Evolutionary conservation across 2,113 vertebrate genomes (phyloP).

Genomic region (Megalops atlanticus): DNA sequence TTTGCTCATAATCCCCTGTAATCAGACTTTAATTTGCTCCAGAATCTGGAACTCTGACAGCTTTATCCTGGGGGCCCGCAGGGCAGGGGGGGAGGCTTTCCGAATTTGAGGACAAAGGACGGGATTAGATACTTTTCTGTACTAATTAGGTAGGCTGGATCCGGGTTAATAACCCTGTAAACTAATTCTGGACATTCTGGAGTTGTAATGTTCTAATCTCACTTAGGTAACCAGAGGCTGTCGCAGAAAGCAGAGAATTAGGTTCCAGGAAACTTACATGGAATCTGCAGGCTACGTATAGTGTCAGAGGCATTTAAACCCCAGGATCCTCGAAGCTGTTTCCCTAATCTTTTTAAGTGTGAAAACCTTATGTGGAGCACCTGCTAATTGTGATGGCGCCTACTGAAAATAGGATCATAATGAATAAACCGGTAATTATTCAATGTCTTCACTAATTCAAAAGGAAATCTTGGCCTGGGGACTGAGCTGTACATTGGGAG

Average conservation of each 20-base stretch:
- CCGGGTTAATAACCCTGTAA: not conserved
- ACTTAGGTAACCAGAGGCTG: not conserved
- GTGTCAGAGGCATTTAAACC: not conserved
- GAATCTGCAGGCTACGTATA: not conserved
- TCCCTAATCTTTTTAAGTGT: constrained; percentile 41
- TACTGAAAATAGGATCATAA: constrained; percentile 37
- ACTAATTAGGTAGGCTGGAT: constrained; percentile 14
- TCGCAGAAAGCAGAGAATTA: not conserved
- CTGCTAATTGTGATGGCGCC: constrained; percentile 47
- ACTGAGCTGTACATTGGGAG: constrained; percentile 40
- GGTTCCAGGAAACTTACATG: constrained; percentile 18
- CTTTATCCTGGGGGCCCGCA: not conserved
- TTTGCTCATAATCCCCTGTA: constrained; percentile 26
- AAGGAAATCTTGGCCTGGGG: constrained; percentile 37
- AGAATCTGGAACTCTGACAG: not conserved
- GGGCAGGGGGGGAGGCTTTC: not conserved
- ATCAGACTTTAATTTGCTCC: constrained; percentile 32
- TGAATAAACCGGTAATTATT: constrained; percentile 45
- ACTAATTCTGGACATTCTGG: not conserved
- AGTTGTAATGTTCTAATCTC: not conserved
- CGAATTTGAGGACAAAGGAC: not conserved
- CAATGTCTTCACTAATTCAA: constrained; percentile 44
- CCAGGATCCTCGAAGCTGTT: constrained; percentile 22
- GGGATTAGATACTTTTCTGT: constrained; percentile 10
- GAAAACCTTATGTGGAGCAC: constrained; percentile 37